Evolutionary conservation across 2,113 vertebrate species (phyloP).

Genomic region (Eubucco bourcierii): DNA sequence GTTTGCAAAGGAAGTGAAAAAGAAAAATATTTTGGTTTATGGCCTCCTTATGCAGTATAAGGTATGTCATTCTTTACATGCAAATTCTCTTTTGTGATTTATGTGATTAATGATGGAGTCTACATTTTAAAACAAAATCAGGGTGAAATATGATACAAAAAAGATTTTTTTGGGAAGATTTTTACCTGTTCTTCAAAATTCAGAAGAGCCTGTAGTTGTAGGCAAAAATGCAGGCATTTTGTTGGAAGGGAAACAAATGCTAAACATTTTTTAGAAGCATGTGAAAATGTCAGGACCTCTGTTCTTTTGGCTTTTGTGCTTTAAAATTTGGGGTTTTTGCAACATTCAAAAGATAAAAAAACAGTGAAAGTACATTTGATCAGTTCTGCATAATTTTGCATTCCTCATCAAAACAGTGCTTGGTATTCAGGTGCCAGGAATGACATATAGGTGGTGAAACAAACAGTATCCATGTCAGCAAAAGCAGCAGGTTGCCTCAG

Average conservation of each 20-base stretch:
- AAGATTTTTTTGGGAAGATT: background rate
- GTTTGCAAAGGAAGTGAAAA: conserved; percentile 71
- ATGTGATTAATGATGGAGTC: conserved; percentile 1
- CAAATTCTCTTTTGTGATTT: background rate
- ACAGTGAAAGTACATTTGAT: background rate
- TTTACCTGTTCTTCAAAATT: conserved; percentile 23
- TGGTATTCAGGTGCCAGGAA: background rate
- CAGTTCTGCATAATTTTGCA: background rate
- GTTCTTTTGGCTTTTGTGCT: background rate
- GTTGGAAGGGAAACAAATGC: background rate
- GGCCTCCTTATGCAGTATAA: conserved; percentile 71
- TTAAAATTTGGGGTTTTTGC: background rate
- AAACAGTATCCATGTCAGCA: background rate
- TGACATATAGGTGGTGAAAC: background rate
- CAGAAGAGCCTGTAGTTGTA: background rate
- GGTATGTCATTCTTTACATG: conserved; percentile 66
- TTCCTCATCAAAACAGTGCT: background rate
- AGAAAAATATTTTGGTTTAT: conserved; percentile 75
- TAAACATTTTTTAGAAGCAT: background rate
- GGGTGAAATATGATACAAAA: background rate
- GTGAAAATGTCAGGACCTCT: background rate
- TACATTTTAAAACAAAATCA: conserved; percentile 39
- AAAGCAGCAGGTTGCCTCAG: background rate
- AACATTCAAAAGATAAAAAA: background rate
- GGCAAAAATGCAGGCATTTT: conserved; percentile 16